Conservation (phyloP, 2,113 vertebrate species). For the Corythoichthys intestinalis region DNA sequence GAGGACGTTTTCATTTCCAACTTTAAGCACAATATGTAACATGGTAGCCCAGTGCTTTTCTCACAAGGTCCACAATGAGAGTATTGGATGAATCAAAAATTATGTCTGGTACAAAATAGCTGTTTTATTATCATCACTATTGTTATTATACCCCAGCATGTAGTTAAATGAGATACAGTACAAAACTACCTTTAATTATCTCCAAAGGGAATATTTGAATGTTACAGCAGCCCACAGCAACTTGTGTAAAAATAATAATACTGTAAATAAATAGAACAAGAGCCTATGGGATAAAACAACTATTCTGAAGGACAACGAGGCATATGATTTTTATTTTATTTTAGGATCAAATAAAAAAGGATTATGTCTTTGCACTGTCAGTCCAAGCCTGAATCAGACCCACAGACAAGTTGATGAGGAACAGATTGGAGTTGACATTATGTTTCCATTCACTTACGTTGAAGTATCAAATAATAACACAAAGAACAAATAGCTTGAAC, state of each 20-base stretch:
- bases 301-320: neutral
- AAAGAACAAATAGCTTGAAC: too few species aligned
- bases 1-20: neutral
- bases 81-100: neutral
- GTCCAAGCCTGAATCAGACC: neutral
- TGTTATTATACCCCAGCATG: neutral
- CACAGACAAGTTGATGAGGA: neutral
- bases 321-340: neutral
- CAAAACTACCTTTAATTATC: neutral
- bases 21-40: neutral
- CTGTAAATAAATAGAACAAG: neutral
- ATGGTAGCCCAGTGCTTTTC: neutral
- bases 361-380: neutral
- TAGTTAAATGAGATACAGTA: neutral
- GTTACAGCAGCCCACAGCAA: neutral
- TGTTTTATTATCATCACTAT: neutral
- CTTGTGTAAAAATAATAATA: neutral
- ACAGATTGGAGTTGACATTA: neutral
- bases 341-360: neutral
- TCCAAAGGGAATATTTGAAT: neutral
- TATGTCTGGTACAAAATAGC: neutral
- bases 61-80: neutral
- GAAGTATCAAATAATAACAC: neutral
- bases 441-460: neutral
- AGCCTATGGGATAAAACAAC: neutral